Conservation (phyloP, 2,888 invertebrate genomes). For the Lasius fuliginosus region DNA sequence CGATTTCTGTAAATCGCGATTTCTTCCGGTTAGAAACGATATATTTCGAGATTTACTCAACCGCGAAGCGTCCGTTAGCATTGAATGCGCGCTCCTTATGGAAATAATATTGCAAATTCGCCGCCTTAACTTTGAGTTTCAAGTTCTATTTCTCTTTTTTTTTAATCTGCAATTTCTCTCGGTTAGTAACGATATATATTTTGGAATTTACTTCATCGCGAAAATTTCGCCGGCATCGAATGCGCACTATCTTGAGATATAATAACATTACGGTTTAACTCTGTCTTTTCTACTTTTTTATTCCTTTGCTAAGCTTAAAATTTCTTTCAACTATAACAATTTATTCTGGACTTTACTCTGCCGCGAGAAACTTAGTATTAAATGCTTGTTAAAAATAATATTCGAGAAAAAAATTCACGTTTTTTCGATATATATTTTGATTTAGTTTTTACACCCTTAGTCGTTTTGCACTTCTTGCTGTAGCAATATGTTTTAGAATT, state of each 20-base stretch:
- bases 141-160: neutral
- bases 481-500: neutral
- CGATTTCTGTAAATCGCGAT: conserved; percentile 13
- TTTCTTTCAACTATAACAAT: conserved; percentile 37
- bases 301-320: conserved; percentile 9
- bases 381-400: conserved; percentile 37
- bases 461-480: neutral
- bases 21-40: conserved; percentile 31
- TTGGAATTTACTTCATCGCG: conserved; percentile 27
- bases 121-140: conserved; percentile 6
- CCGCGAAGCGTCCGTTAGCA: conserved; percentile 19
- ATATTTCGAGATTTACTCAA: conserved; percentile 30
- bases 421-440: neutral
- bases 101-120: conserved; percentile 30
- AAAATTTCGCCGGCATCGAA: conserved; percentile 28
- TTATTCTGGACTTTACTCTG: conserved; percentile 35
- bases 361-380: conserved; percentile 26
- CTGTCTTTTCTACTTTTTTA: conserved; percentile 22
- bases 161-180: neutral
- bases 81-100: conserved; percentile 9
- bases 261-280: conserved; percentile 42
- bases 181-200: conserved; percentile 11
- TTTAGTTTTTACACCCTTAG: neutral
- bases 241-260: conserved; percentile 3
- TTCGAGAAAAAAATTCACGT: conserved; percentile 31